Conservation (phyloP, 2,888 invertebrate species). For the Pocota personata region DNA sequence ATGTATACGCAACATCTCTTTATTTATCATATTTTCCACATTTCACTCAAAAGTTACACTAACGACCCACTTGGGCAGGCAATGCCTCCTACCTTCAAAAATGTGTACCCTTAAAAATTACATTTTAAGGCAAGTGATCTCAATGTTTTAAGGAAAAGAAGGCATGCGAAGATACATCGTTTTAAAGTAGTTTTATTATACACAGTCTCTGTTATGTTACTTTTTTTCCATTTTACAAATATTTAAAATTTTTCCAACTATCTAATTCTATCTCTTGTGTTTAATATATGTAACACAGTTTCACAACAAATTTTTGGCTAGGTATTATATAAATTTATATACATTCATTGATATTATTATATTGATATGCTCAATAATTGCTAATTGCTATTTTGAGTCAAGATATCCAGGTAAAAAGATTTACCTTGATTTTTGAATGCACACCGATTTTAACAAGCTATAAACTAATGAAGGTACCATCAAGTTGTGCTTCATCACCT, state of each 20-base stretch:
- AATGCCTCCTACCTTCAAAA: too few relatives aligned
- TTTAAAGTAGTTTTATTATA: slow-evolving; percentile 28
- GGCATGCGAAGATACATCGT: too few relatives aligned
- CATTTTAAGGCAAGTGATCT: too few relatives aligned
- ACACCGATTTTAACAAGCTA: slow-evolving; percentile 5
- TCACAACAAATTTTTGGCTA: slow-evolving; percentile 1
- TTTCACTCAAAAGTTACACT: too few relatives aligned
- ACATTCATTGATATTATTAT: neutral
- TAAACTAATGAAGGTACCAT: slow-evolving; percentile 43
- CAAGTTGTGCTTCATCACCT: slow-evolving; percentile 38
- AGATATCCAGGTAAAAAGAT: neutral
- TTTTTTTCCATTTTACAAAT: slow-evolving; percentile 25
- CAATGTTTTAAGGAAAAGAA: too few relatives aligned
- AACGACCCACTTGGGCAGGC: too few relatives aligned
- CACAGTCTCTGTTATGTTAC: slow-evolving; percentile 23
- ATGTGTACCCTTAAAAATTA: too few relatives aligned
- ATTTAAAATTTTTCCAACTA: neutral
- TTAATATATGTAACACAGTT: slow-evolving; percentile 24
- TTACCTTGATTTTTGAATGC: neutral
- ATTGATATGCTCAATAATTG: neutral
- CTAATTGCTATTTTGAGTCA: neutral
- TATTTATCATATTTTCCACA: too few relatives aligned
- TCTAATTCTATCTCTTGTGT: slow-evolving; percentile 12
- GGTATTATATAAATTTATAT: neutral
- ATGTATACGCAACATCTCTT: too few relatives aligned